These are phyloP conservation scores for Drosophila paramelanica DNA, from an alignment of 2,888 invertebrate genomes.

Conservation along the genomic window DNA sequence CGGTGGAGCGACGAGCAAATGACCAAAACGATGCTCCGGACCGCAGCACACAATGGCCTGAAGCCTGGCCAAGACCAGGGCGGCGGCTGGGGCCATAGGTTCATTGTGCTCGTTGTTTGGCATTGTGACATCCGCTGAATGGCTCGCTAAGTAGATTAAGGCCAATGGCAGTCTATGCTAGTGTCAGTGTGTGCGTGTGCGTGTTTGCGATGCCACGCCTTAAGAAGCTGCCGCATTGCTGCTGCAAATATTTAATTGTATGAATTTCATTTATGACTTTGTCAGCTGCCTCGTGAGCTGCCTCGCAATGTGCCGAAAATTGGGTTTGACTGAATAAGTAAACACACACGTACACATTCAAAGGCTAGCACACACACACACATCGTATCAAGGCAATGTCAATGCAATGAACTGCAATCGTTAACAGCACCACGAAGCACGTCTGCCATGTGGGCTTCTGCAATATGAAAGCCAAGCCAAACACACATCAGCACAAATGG, in stretches of 20 bases:
- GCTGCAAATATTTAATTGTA: conserved; percentile 65
- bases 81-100: conserved; percentile 25
- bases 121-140: conserved; percentile 59
- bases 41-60: conserved; percentile 37
- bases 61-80: conserved; percentile 12
- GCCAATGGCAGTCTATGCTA: conserved; percentile 59
- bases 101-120: conserved; percentile 61
- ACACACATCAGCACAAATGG: conserved; percentile 7
- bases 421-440: conserved; percentile 59
- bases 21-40: conserved; percentile 47
- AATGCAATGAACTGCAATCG: conserved; percentile 59
- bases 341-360: conserved; percentile 10
- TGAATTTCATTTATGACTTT: conserved; percentile 57
- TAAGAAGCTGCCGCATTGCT: conserved; percentile 22
- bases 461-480: conserved; percentile 52
- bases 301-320: conserved; percentile 61
- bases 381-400: conserved; percentile 9
- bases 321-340: conserved; percentile 60
- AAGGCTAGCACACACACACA: neutral
- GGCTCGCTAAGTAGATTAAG: conserved; percentile 71
- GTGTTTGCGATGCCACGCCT: conserved; percentile 7
- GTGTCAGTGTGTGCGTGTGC: conserved; percentile 4
- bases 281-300: conserved; percentile 28
- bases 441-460: conserved; percentile 49
- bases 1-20: conserved; percentile 56